Conservation (phyloP, 2,888 invertebrate genomes). For the Xestia sexstrigata region DNA sequence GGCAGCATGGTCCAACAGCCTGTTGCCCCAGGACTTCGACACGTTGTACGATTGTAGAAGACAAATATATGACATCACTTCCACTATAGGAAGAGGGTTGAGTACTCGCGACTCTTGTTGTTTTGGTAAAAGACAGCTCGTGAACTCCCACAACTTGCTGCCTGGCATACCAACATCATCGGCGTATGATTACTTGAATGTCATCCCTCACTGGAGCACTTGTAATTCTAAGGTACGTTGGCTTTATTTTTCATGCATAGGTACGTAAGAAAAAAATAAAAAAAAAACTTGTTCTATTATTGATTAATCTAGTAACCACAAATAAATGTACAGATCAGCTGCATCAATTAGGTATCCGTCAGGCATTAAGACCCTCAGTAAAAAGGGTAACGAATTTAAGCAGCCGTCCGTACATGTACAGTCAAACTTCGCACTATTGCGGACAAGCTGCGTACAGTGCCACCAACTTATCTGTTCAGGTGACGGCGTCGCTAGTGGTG, state of each 20-base stretch:
- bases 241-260: background rate
- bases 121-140: constrained; percentile 75
- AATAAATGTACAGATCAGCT: background rate
- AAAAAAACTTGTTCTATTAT: background rate
- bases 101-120: constrained; percentile 72
- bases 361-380: no score
- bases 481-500: no score
- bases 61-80: constrained; percentile 67
- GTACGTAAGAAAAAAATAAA: background rate
- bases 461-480: no score
- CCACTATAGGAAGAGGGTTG: constrained; percentile 54
- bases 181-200: constrained; percentile 75
- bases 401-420: no score
- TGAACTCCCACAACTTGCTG: constrained; percentile 73
- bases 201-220: constrained; percentile 80
- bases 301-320: background rate
- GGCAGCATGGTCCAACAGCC: constrained; percentile 64
- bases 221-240: constrained; percentile 73
- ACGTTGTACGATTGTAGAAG: constrained; percentile 70
- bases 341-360: no score
- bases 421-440: no score
- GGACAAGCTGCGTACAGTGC: no score
- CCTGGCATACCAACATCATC: constrained; percentile 75
- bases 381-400: no score
- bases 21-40: constrained; percentile 66